Base-by-base conservation (phyloP, 2,113 vertebrate species). In the Pedetes capensis region DNA sequence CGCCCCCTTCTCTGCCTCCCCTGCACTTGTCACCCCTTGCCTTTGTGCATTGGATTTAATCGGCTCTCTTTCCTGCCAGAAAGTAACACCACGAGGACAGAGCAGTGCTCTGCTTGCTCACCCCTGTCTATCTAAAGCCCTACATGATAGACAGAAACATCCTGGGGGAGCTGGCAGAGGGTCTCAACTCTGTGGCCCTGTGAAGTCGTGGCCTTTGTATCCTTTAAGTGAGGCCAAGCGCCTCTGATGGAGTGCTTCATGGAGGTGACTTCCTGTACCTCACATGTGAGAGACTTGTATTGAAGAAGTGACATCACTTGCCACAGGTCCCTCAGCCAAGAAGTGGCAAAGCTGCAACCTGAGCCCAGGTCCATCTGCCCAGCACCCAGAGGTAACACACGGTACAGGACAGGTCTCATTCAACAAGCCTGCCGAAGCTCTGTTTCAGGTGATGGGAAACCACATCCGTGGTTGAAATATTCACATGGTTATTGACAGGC, bases 71-170 rank as follows among this genome's bases (percentile, higher is more conserved):
- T n/a, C 79, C 71, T 22, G 17, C 37, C 18, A 53, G 32, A 72
- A 66, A 2, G 5, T 1, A 74, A 55, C 55, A 74, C 14, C 9
- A 12, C 1, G 2, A 34, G 11, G 66, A n/a, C 7, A 13, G 16
- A 51, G 29, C 34, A 0, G 1, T 29, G 71, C 2, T 59, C 59
- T 1, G 32, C 55, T 68, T 61, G 14, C 51, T 53, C 23, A 25
- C 10, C 0, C 1, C 37, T 53, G 63, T 3, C 7, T 6, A 22
- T 32, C 8, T 13, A 9, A 4, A 6, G 8, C 5, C 23, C 14
- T 32, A 51, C 18, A 34, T 51, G 8, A 11, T 37, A n/a, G n/a
- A 82, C 16, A 7, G 32, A n/a, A n/a, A n/a, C 18, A 2, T 2
- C 7, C 5, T 20, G 29, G 42, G 6, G 53, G 37, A 66, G 53